Evolutionary conservation across 2,113 vertebrate species (phyloP).

Genomic region (Elachura formosa): DNA sequence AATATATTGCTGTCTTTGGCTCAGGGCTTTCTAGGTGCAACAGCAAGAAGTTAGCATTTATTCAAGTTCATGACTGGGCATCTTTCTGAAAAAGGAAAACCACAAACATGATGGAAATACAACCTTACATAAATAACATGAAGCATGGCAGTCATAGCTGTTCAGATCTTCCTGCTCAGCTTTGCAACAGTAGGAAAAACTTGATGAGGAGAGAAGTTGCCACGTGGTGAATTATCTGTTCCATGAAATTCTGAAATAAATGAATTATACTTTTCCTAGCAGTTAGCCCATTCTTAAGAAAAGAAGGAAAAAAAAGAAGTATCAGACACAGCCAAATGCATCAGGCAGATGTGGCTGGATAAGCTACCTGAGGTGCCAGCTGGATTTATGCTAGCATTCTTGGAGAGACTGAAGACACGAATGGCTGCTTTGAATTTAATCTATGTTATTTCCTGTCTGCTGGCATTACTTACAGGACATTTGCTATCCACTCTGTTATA

Average conservation of each 20-base stretch:
- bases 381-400: constrained; percentile 68
- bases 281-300: constrained; percentile 1
- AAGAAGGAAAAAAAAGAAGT: background rate
- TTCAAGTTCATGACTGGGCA: background rate
- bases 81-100: background rate
- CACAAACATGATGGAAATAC: background rate
- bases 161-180: background rate
- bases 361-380: constrained; percentile 68
- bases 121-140: background rate
- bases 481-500: constrained; percentile 28
- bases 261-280: constrained; percentile 47
- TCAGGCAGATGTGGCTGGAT: constrained; percentile 72
- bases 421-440: constrained; percentile 66
- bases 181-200: constrained; percentile 29
- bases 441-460: constrained; percentile 64
- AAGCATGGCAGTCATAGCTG: background rate
- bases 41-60: background rate
- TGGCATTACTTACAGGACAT: background rate
- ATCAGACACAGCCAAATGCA: constrained; percentile 53
- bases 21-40: background rate
- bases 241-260: constrained; percentile 58
- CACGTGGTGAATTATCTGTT: constrained; percentile 56
- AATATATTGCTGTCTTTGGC: background rate
- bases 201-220: constrained; percentile 26
- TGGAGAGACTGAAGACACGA: constrained; percentile 52